phyloP scores from a whole-genome alignment of 2,113 vertebrate species.

The Lepidothrix coronata region DNA sequence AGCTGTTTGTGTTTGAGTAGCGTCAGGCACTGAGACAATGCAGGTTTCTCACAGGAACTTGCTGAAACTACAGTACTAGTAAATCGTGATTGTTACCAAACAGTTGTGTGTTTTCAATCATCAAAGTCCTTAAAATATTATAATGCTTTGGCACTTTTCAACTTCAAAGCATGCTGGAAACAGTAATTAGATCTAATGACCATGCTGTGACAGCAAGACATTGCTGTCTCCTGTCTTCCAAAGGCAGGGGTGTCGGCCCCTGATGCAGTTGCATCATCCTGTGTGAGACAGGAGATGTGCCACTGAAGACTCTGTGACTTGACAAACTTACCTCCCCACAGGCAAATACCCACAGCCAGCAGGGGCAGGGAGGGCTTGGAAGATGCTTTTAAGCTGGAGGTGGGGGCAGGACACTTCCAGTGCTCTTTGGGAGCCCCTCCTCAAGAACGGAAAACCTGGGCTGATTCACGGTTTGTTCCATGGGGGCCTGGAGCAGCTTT shows the following conservation, averaged over 20 bases:
- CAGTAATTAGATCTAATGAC: constrained; percentile 47
- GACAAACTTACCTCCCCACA: not conserved
- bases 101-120: constrained; percentile 17
- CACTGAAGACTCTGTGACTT: not conserved
- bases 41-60: constrained; percentile 37
- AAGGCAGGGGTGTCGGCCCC: not conserved
- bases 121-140: constrained; percentile 54
- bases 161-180: constrained; percentile 13
- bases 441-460: not conserved
- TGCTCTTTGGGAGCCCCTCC: not conserved
- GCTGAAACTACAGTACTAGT: not conserved
- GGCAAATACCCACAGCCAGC: not conserved
- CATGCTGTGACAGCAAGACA: constrained; percentile 36
- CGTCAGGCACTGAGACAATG: not conserved
- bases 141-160: constrained; percentile 19
- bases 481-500: not conserved
- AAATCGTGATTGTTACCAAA: constrained; percentile 28
- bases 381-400: not conserved
- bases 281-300: not conserved
- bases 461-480: not conserved
- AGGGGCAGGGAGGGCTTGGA: not conserved
- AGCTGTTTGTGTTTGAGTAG: constrained; percentile 28
- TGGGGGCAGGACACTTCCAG: not conserved
- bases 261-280: not conserved
- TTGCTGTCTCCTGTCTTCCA: not conserved